Base-by-base conservation (phyloP, 2,113 vertebrate genomes). In the Pontoporia blainvillei region DNA sequence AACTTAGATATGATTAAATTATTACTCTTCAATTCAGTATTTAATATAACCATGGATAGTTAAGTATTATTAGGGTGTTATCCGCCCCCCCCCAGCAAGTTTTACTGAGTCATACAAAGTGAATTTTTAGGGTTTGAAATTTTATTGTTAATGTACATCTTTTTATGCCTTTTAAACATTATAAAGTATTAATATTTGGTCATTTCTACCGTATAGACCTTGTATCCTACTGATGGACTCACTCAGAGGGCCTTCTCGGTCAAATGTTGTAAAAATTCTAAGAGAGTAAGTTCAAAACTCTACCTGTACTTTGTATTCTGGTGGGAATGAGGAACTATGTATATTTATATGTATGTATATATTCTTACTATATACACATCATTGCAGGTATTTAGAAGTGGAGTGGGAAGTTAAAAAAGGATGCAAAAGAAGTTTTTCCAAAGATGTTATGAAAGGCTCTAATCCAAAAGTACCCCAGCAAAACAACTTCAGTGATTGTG, bases 141-240 rank as follows among this genome's bases (percentile, higher is more conserved):
- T 64, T 71, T 93, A 41, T 84, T 94, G 59, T 72, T 96, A 79
- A 69, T 54, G 21, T 2, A n/a, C 20, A 61, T 91, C 72, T 92
- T 66, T 89, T 81, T 66, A 25, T 91, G 29, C 46, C 39, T 78
- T 81, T 86, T 67, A 78, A 96, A 66, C 13, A 89, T 89, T 86
- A 49, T 72, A 41, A 95, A 64, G 17, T 94, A 23, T 71, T 92
- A 87, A 96, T 41, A 85, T 88, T 78, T 90, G 81, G 13, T 78
- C 44, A 59, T 93, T 36, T 98, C 72, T 97, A 85, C 96, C 23
- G 91, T 94, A 11, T 98, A 99, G 99, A 98, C 99, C 99, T 59
- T 99, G 99, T 96, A 99, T 99, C 96, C 98, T 99, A 94, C 99
- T 99, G 96, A 99, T 99, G 99, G 99, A 99, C 98, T 99, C 99